These are phyloP conservation scores for Urechis unicinctus DNA, from an alignment of 2,888 invertebrate genomes.

Conservation along the genomic window DNA sequence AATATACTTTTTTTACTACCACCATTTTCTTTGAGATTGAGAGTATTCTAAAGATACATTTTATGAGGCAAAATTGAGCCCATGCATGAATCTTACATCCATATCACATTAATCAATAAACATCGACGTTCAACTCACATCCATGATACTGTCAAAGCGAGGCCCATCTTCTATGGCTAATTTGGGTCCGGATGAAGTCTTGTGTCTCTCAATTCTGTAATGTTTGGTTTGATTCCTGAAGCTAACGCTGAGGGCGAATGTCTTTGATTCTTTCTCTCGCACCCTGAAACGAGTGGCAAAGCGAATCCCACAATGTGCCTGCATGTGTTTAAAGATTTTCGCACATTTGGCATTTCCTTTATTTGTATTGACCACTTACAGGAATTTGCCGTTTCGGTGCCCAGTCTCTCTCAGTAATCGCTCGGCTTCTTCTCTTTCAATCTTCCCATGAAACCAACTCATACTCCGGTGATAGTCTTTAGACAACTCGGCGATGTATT, in stretches of 20 bases:
- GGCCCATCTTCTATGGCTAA: constrained; percentile 52
- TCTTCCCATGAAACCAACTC: constrained; percentile 52
- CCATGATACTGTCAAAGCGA: constrained; percentile 51
- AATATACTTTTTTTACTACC: no score
- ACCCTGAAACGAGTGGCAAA: constrained; percentile 26
- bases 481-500: constrained; percentile 41
- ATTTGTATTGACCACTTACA: no score
- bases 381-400: constrained; percentile 50
- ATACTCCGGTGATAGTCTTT: constrained; percentile 49
- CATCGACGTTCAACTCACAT: no score
- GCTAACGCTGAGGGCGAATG: constrained; percentile 50
- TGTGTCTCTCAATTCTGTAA: constrained; percentile 46
- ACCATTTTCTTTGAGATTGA: no score
- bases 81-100: no score
- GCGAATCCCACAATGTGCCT: no score
- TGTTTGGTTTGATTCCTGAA: constrained; percentile 44
- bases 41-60: no score
- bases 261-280: constrained; percentile 37
- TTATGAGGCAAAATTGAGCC: no score
- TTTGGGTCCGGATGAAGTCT: constrained; percentile 29
- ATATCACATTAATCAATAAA: no score
- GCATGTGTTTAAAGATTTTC: no score
- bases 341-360: no score
- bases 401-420: constrained; percentile 37
- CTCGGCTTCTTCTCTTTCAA: constrained; percentile 48